Base-by-base conservation (phyloP, 2,113 vertebrate genomes). In the Nerophis lumbriciformis region DNA sequence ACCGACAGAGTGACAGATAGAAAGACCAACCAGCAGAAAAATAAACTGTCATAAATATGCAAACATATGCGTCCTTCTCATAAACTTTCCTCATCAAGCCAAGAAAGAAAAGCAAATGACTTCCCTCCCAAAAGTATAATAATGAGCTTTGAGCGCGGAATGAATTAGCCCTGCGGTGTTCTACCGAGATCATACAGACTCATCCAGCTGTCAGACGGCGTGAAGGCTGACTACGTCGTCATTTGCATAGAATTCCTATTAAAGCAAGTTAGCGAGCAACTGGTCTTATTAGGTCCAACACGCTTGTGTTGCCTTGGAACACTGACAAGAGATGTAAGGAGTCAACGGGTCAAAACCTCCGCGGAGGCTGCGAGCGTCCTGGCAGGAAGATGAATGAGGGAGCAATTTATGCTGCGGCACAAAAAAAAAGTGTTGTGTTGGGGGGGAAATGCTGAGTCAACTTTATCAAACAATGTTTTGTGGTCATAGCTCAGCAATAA, bases 191-290 rank as follows among this genome's bases (percentile, higher is more conserved):
- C 69, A 55, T 66, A 61, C 61, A 69, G 66, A 79, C 76, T 49
- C 60, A 66, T 76, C 54, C 68, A 73, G 74, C 64, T 64, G 44
- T 71, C 82, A 70, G 52, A 63, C 57, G 68, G 71, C 63, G 72
- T 72, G 68, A 71, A 71, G 67, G 63, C 59, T 78, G 80, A 79
- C 75, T 74, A 69, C 64, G 63, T 60, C 44, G 63, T 72, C 11
- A 79, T 84, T 80, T 76, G 71, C 78, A 85, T 83, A 66, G 70
- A 50, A 59, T 68, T 71, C 68, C 69, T 73, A 73, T 76, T 80
- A 71, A 60, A 73, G 62, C 57, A 76, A 68, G 72, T 80, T 78
- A 83, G 74, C 62, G 8, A 19, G 65, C 45, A 62, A 70, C 61
- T 49, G 57, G 68, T 71, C 74, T 58, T 47, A 66, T 69, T 48